Base-by-base conservation (phyloP, 2,113 vertebrate species). In the Phrynosoma blainvillii region DNA sequence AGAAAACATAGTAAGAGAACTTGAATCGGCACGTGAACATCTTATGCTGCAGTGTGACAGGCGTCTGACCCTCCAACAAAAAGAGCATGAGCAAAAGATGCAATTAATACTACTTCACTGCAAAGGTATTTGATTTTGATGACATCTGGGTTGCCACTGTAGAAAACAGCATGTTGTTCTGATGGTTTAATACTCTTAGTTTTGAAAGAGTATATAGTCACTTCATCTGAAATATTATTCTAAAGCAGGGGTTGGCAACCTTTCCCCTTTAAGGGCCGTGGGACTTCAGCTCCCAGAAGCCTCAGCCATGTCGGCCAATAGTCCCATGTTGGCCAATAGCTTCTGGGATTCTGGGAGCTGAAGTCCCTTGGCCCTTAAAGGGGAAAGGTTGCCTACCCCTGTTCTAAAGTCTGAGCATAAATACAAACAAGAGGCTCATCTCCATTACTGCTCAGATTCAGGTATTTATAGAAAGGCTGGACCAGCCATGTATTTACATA, bases 51-150 rank as follows among this genome's bases (percentile, higher is more conserved):
- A 98, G 40, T 96, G 95, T 89, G 98, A 99, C 93, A 96, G 96
- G 74, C 97, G 95, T 89, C 93, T 98, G 82, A 98, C 95, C 1
- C 92, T 98, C 66, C 98, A 98, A 86, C 97, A 97, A 40, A 96
- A 95, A 91, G 97, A 98, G 23, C 96, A 98, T 5, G 98, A 98
- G 84, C 97, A 95, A 92, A 98, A 97, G 94, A 90, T 98, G 81
- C 98, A 98, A 87, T 79, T 97, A 14, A 91, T 99, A 36, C 84
- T 98, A 80, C 93, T 95, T 89, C 90, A 98, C 89, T 96, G 98
- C 88, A 96, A 95, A 97, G 98, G 98, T 98, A 96, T 86, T 92
- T 65, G 12, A 75, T 91, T 70, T 2, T n/a, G 40, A 18, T 1
- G 0, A 70, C 23, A 3, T 52, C 5, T 86, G 62, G 12, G n/a